Evolutionary conservation across 2,113 vertebrate species (phyloP).

Genomic region (Carassius carassius): DNA sequence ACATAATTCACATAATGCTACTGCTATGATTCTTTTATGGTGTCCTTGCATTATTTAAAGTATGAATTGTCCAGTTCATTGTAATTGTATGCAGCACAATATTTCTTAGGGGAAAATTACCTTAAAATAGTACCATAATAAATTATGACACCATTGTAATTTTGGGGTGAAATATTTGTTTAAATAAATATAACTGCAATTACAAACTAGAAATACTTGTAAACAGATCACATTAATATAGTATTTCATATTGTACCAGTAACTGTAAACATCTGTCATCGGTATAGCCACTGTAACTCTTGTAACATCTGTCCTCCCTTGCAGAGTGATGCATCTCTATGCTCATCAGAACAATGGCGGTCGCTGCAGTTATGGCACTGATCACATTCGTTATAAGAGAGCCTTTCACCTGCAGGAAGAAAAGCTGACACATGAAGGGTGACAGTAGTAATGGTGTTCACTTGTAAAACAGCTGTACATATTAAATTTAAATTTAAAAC

Average conservation of each 20-base stretch:
- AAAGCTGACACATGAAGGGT: no score
- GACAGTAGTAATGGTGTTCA: neutral
- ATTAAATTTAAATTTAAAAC: no score
- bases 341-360: conserved; percentile 3
- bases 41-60: no score
- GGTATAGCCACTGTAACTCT: no score
- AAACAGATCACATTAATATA: neutral
- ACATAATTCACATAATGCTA: no score
- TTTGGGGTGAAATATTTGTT: no score
- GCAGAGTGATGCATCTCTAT: neutral
- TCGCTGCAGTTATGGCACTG: conserved; percentile 33
- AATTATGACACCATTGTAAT: neutral
- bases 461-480: no score
- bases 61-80: no score
- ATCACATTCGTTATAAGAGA: conserved; percentile 38
- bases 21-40: no score
- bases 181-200: no score
- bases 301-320: no score
- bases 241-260: neutral
- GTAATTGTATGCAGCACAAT: no score
- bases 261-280: neutral
- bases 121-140: neutral
- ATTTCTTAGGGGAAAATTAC: neutral
- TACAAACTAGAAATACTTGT: neutral
- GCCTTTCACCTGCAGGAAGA: conserved; percentile 36